Base-by-base conservation (phyloP, 2,888 invertebrate genomes). In the Lasioglossum leucozonium region DNA sequence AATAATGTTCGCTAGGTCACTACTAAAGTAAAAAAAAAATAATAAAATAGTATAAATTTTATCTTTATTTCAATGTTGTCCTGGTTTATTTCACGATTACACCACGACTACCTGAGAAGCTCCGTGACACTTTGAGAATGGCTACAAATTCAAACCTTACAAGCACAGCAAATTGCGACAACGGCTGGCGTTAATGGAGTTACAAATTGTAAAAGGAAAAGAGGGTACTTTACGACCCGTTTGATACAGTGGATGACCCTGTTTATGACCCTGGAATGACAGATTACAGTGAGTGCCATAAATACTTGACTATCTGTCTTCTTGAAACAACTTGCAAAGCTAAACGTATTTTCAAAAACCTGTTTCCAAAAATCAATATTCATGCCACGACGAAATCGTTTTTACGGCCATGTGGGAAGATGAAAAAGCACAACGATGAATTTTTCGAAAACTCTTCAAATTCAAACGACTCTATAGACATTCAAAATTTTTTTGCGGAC, bases 201-300 rank as follows among this genome's bases (percentile, higher is more conserved):
- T 58, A 58, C n/a, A 58, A 58, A 58, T 58, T 58, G 58, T 58
- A 58, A 58, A 58, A 10, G 58, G 58, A 58, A 47, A 47, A 47
- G 47, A 47, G 47, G 47, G 47, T 10, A 13, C 58, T 58, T 58
- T 58, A 58, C 13, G 26, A 4, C 58, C 58, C 26, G 10, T 58
- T 40, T n/a, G 10, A 69, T 18, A 69, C 4, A 22, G 22, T 6
- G 26, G 26, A 26, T 11, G 58, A 26, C 26, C 26, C 58, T 26
- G n/a, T 58, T 58, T 58, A 58, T n/a, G 58, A 26, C n/a, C 58
- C 4, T n/a, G 58, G 58, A 26, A 58, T 58, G 26, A 58, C 26
- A 58, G 26, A 58, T 58, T n/a, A 11, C 11, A 58, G 26, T 26
- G 13, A 58, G 58, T 58, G 13, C 58, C 13, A 13, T 58, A 58